phyloP scores from a whole-genome alignment of 1,140 invertebrate genomes.

The Notospermus geniculatus region DNA sequence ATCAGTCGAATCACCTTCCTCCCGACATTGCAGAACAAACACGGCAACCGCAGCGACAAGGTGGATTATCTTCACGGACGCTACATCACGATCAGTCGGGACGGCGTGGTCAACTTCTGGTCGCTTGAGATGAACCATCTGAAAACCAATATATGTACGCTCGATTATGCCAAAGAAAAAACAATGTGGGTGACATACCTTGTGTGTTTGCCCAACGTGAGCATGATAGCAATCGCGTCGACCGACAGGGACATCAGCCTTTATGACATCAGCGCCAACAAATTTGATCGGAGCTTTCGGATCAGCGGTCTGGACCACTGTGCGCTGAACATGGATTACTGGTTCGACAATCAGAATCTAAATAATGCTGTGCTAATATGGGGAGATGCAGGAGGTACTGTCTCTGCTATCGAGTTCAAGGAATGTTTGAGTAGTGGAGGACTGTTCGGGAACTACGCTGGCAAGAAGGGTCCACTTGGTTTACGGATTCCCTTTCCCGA shows the following conservation, averaged over 20 bases:
- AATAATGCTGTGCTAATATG: conserved; percentile 33
- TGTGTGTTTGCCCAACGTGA: conserved; percentile 40
- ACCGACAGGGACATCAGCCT: conserved; percentile 40
- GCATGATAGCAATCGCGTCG: conserved; percentile 36
- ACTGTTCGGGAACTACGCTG: conserved; percentile 28
- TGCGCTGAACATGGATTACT: conserved; percentile 40
- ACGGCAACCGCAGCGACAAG: conserved; percentile 3
- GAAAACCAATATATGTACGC: conserved; percentile 4
- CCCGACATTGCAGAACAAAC: conserved; percentile 26
- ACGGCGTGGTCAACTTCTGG: conserved; percentile 38
- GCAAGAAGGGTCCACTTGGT: conserved; percentile 23
- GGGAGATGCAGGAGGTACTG: conserved; percentile 42
- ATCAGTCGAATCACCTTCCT: conserved; percentile 33
- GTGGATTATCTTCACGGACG: conserved; percentile 28
- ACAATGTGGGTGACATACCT: conserved; percentile 41
- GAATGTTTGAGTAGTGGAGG: conserved; percentile 25
- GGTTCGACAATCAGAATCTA: conserved; percentile 30
- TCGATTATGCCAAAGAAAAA: conserved; percentile 19
- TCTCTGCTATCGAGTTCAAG: conserved; percentile 33
- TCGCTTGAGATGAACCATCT: conserved; percentile 32
- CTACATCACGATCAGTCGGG: conserved; percentile 36
- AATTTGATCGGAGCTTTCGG: conserved; percentile 30
- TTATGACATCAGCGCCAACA: conserved; percentile 34
- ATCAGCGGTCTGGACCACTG: conserved; percentile 33
- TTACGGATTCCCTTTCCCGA: conserved; percentile 7